Base-by-base conservation (phyloP, 2,797 vertebrate species). In the Acanthornis magna region DNA sequence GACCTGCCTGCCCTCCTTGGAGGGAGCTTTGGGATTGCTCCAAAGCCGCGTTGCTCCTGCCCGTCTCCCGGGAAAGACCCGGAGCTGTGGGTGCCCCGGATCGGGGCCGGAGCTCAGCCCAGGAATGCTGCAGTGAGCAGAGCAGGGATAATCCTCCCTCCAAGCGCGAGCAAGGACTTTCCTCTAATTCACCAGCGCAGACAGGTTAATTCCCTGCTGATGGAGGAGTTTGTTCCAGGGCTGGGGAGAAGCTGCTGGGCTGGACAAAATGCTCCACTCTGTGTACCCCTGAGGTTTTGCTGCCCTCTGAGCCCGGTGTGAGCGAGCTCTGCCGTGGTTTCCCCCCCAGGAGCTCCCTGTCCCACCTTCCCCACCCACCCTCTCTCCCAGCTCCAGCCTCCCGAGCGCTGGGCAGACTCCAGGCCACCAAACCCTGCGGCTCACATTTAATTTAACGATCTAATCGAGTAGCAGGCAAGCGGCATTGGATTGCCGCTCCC, bases 81-180 rank as follows among this genome's bases (percentile, higher is more conserved):
- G 5, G 70, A 66, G 88, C 57, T 2, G 3, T 0, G 22, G n/a
- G 45, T 16, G 55, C 80, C 61, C 29, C 2, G 16, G 36, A 16
- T 55, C 11, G 12, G 65, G 74, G 65, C 53, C 51, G 17, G 19
- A 43, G 88, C 89, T 20, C 18, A 79, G 86, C 16, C 4, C 23
- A 54, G 93, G 73, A 91, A 57, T 13, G 83, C 93, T 88, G 93
- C 61, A 2, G 53, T 15, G 57, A 88, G 85, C 90, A 71, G 76
- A 34, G 83, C 13, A 0, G 76, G 82, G 95, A 94, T 95, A 61
- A 96, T 91, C 92, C 30, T 0, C 21, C 36, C 90, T 79, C 58
- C 5, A 0, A 81, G 73, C 80, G 67, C 7, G 0, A 67, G 92
- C 88, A 47, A 80, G 61, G 81, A 20, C 89, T 84, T 76, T 62